Percentiles rank a stretch among this genome's conserved stretches.
These are phyloP conservation scores for Melangyna quadrimaculata DNA, from an alignment of 2,888 invertebrate genomes.

Conservation along the genomic window DNA sequence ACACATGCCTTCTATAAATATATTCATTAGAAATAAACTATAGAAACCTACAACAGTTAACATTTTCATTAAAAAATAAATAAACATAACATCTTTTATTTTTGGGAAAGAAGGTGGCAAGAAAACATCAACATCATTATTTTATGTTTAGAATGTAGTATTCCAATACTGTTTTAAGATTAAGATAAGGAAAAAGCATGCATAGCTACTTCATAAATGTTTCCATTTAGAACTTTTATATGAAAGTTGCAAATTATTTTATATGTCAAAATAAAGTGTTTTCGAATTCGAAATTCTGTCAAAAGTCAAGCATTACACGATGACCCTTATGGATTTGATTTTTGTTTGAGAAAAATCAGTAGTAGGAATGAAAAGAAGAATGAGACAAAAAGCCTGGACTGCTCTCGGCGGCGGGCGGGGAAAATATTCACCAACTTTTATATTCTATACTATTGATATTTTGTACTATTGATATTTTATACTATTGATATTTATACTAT, in stretches of 20 bases:
- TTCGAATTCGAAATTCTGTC: background rate
- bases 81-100: constrained; percentile 47
- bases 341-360: too few relatives aligned
- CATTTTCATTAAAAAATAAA: constrained; percentile 43
- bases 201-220: background rate
- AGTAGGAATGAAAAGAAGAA: too few relatives aligned
- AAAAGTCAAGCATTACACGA: too few relatives aligned
- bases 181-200: constrained; percentile 24
- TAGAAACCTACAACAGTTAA: constrained; percentile 47
- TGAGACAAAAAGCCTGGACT: too few relatives aligned
- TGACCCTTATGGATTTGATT: too few relatives aligned
- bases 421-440: too few relatives aligned
- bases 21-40: constrained; percentile 47
- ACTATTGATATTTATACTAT: too few relatives aligned
- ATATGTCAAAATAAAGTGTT: background rate
- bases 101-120: constrained; percentile 60
- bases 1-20: constrained; percentile 44
- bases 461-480: too few relatives aligned
- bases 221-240: background rate
- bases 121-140: constrained; percentile 47
- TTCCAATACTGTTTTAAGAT: background rate
- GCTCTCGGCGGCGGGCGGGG: too few relatives aligned
- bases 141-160: constrained; percentile 35
- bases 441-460: too few relatives aligned
- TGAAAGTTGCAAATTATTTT: background rate